Percentiles rank a stretch among this genome's conserved stretches.
Conservation (phyloP, 2,888 invertebrate genomes). For the Tribolium freemani region DNA sequence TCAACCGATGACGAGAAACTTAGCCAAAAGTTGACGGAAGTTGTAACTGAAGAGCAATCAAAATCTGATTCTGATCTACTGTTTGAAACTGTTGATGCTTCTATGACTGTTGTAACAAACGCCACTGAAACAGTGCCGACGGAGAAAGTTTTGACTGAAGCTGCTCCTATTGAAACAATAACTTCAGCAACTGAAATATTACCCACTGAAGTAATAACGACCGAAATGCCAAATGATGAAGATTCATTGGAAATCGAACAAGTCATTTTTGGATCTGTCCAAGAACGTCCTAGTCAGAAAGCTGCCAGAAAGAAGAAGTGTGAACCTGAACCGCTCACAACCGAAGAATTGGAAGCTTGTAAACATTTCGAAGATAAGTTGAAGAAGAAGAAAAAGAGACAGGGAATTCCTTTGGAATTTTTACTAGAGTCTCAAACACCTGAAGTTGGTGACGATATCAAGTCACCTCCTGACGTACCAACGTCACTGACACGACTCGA, state of each 20-base stretch:
- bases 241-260: slow-evolving; percentile 65
- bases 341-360: slow-evolving; percentile 64
- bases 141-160: slow-evolving; percentile 29
- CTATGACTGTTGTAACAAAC: background rate
- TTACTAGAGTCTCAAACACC: slow-evolving; percentile 47
- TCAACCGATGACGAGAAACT: background rate
- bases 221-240: background rate
- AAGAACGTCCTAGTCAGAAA: slow-evolving; percentile 68
- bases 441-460: slow-evolving; percentile 40
- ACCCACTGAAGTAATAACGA: background rate
- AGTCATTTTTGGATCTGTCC: slow-evolving; percentile 76
- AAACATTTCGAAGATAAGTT: slow-evolving; percentile 61
- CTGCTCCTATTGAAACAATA: background rate
- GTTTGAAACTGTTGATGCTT: slow-evolving; percentile 14
- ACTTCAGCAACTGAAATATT: background rate
- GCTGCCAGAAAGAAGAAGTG: slow-evolving; percentile 43
- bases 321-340: slow-evolving; percentile 56
- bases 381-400: slow-evolving; percentile 54
- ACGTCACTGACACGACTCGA: slow-evolving; percentile 60
- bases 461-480: slow-evolving; percentile 47
- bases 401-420: slow-evolving; percentile 56
- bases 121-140: slow-evolving; percentile 12
- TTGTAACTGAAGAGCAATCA: slow-evolving; percentile 1
- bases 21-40: background rate
- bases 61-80: slow-evolving; percentile 19